Evolutionary conservation across 2,797 vertebrate species (phyloP).

Genomic region (Myotis pilosus): DNA sequence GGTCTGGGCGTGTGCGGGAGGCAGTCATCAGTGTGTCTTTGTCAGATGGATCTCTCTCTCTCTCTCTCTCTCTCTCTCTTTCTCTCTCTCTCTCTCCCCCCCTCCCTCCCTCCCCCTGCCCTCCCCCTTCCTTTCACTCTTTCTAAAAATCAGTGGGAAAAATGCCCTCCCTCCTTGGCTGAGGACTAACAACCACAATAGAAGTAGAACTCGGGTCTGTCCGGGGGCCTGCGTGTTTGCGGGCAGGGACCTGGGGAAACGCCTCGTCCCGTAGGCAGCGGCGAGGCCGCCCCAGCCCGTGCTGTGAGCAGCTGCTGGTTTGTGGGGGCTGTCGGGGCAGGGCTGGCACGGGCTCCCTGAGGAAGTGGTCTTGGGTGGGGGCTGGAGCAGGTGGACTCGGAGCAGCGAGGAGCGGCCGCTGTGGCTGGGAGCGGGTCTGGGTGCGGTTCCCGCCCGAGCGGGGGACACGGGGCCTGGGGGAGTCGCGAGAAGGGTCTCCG

Average conservation of each 20-base stretch:
- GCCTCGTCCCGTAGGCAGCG: accelerated
- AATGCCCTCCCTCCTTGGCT: no score
- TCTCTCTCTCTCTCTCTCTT: no score
- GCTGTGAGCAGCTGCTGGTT: background rate
- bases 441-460: accelerated
- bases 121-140: no score
- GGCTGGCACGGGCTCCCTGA: background rate
- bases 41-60: no score
- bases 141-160: no score
- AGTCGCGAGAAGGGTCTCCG: no score
- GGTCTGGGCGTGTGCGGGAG: no score
- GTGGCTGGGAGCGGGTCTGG: background rate
- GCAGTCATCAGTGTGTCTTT: no score
- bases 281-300: accelerated
- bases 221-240: accelerated
- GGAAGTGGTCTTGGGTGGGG: background rate
- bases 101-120: no score
- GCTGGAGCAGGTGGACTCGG: background rate
- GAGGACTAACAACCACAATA: no score
- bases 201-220: background rate
- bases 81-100: no score
- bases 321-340: background rate
- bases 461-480: no score
- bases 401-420: background rate
- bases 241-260: accelerated